These are phyloP conservation scores for Platycheirus rosarum DNA, from an alignment of 2,888 invertebrate species.

Conservation along the genomic window DNA sequence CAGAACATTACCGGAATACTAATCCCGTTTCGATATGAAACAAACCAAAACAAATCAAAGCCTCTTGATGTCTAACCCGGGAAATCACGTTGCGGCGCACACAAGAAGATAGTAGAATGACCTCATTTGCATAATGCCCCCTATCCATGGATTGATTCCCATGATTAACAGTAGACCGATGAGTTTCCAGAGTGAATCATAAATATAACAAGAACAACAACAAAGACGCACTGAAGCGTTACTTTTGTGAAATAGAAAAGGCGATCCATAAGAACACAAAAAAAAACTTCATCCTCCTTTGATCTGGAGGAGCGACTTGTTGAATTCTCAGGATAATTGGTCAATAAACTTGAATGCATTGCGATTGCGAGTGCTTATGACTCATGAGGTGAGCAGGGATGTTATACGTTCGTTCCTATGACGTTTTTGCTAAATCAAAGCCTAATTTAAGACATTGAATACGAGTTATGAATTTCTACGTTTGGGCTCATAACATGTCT, in stretches of 20 bases:
- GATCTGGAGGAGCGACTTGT: constrained; percentile 49
- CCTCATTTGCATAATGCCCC: constrained; percentile 76
- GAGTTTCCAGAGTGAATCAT: constrained; percentile 61
- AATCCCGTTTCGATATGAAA: constrained; percentile 55
- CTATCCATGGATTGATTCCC: constrained; percentile 67
- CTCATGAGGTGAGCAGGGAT: constrained; percentile 16
- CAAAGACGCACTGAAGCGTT: constrained; percentile 42
- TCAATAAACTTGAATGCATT: constrained; percentile 66
- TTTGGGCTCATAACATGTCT: constrained; percentile 4
- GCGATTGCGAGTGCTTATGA: constrained; percentile 11
- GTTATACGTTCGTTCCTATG: too few species aligned
- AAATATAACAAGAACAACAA: constrained; percentile 7
- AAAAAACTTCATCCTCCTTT: constrained; percentile 42
- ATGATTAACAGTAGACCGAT: constrained; percentile 67
- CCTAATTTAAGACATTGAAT: too few species aligned
- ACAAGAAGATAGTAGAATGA: constrained; percentile 74
- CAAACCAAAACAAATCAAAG: constrained; percentile 10
- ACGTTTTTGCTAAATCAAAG: too few species aligned
- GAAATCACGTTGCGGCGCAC: constrained; percentile 32
- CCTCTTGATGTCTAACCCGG: constrained; percentile 21
- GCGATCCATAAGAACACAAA: constrained; percentile 9
- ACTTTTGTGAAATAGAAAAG: neutral
- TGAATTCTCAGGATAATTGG: constrained; percentile 68
- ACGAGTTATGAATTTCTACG: neutral
- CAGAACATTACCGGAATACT: constrained; percentile 71